These are phyloP conservation scores for Nomada hirtipes DNA, from an alignment of 2,888 invertebrate species.

Conservation along the genomic window DNA sequence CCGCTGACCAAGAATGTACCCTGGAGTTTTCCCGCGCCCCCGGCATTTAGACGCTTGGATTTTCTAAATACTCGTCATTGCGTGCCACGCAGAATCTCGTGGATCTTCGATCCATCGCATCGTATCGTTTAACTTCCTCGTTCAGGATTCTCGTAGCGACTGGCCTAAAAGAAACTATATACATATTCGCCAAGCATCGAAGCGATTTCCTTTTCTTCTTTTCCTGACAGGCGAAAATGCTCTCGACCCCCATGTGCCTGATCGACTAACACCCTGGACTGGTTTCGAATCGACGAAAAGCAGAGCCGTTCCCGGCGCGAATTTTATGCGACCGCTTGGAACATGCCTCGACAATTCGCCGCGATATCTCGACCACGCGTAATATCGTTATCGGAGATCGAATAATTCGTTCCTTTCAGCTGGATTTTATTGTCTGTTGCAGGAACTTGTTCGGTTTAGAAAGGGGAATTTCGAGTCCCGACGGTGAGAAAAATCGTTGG, in stretches of 20 bases:
- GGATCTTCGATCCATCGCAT: neutral
- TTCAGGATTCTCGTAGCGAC: neutral
- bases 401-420: conserved; percentile 55
- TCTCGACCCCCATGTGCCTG: conserved; percentile 11
- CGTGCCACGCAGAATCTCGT: neutral
- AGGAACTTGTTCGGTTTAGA: neutral
- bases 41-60: conserved; percentile 26
- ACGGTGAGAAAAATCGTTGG: neutral
- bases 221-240: conserved; percentile 21
- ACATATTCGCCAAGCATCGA: conserved; percentile 4
- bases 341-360: conserved; percentile 16
- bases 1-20: conserved; percentile 40
- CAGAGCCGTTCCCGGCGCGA: conserved; percentile 33
- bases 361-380: conserved; percentile 59
- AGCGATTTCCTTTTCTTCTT: conserved; percentile 14
- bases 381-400: conserved; percentile 56
- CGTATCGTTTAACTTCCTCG: conserved; percentile 6
- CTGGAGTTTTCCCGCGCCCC: conserved; percentile 21
- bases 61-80: conserved; percentile 51
- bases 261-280: conserved; percentile 46
- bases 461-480: neutral
- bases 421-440: conserved; percentile 4
- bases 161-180: neutral
- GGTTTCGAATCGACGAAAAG: conserved; percentile 59
- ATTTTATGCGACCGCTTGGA: conserved; percentile 41